Evolutionary conservation across 2,113 vertebrate genomes (phyloP).

Genomic region (Tragelaphus buxtoni): DNA sequence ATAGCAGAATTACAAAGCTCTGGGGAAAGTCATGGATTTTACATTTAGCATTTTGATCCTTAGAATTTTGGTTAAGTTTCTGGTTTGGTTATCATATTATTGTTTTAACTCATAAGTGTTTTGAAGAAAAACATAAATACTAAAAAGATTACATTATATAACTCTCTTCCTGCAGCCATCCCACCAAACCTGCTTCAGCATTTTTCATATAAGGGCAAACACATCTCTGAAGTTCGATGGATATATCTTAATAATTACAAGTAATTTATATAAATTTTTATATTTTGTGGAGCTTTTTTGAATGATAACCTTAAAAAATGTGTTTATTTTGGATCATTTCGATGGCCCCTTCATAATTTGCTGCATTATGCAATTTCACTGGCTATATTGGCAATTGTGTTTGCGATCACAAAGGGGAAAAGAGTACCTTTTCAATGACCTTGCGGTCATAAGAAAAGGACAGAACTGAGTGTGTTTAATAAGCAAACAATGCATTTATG

Average conservation of each 20-base stretch:
- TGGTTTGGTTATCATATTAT: neutral
- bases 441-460: neutral
- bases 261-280: neutral
- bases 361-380: neutral
- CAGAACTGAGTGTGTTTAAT: neutral
- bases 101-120: neutral
- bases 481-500: neutral
- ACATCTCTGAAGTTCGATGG: neutral
- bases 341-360: neutral
- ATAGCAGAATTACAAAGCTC: neutral
- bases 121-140: neutral
- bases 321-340: neutral
- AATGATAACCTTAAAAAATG: neutral
- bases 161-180: neutral
- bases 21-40: neutral
- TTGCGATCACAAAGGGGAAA: neutral
- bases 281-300: neutral
- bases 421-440: neutral
- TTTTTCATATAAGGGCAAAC: neutral
- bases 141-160: neutral
- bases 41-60: neutral
- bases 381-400: neutral
- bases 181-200: neutral
- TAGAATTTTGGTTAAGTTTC: neutral
- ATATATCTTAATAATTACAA: neutral